These are phyloP conservation scores for Eonycteris spelaea DNA, from an alignment of 2,113 vertebrate genomes.

Conservation along the genomic window DNA sequence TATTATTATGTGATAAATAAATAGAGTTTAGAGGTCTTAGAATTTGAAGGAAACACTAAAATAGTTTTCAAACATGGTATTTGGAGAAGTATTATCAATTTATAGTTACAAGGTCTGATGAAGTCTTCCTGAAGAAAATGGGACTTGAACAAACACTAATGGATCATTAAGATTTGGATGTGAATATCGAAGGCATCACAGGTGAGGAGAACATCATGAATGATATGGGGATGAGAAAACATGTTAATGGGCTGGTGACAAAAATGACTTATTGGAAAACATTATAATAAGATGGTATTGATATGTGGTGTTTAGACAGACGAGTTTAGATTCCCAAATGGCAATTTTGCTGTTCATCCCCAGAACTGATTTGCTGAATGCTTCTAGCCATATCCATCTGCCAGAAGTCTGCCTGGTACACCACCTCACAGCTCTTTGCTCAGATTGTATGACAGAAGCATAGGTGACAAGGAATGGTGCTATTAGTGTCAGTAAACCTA, in stretches of 20 bases:
- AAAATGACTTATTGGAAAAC: constrained; percentile 8
- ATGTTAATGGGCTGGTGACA: neutral
- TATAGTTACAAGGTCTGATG: neutral
- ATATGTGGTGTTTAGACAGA: neutral
- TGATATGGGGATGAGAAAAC: neutral
- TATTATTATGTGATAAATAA: neutral
- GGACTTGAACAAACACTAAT: neutral
- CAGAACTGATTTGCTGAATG: neutral
- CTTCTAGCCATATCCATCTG: neutral
- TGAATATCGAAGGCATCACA: neutral
- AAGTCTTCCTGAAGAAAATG: constrained; percentile 7
- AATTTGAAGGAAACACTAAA: neutral
- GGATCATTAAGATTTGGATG: neutral
- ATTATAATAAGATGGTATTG: neutral
- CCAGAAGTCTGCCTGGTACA: neutral
- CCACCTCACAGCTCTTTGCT: neutral
- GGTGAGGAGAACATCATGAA: neutral
- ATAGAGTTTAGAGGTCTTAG: neutral
- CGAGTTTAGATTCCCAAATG: neutral
- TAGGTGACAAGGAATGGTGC: neutral
- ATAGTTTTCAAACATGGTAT: neutral
- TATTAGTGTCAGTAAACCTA: constrained; percentile 11
- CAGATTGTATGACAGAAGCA: constrained; percentile 22
- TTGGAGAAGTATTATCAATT: neutral
- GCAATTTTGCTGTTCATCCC: neutral